A percentile compares a stretch with the other conserved stretches of the same genome.
These are phyloP conservation scores for Brenthis hecate DNA, from an alignment of 2,888 invertebrate genomes.

Conservation along the genomic window DNA sequence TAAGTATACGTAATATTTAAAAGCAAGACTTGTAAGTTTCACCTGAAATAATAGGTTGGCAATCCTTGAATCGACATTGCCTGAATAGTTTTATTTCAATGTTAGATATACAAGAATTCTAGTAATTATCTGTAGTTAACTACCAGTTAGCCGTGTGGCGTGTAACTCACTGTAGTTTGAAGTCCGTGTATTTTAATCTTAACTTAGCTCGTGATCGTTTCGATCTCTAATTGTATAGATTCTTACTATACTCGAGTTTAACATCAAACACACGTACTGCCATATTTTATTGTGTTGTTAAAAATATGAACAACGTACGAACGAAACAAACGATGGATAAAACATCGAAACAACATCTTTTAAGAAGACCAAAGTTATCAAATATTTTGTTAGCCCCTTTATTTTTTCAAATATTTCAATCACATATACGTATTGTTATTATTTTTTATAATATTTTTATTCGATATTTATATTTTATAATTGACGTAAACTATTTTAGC, in stretches of 20 bases:
- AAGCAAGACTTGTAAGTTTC: neutral
- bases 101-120: neutral
- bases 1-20: neutral
- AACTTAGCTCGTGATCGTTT: slow-evolving; percentile 20
- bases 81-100: slow-evolving; percentile 4
- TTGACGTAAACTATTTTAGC: slow-evolving; percentile 31
- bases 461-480: slow-evolving; percentile 5
- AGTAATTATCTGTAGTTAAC: neutral
- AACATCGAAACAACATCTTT: slow-evolving; percentile 27
- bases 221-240: slow-evolving; percentile 37
- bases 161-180: neutral
- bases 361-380: slow-evolving; percentile 48
- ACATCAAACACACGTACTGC: slow-evolving; percentile 58
- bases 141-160: slow-evolving; percentile 1
- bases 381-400: slow-evolving; percentile 28
- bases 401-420: slow-evolving; percentile 6
- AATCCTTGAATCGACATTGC: neutral
- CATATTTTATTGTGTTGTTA: slow-evolving; percentile 70
- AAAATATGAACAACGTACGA: slow-evolving; percentile 65
- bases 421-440: slow-evolving; percentile 14
- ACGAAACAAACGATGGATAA: slow-evolving; percentile 41
- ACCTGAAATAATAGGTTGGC: neutral
- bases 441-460: slow-evolving; percentile 15
- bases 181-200: slow-evolving; percentile 12
- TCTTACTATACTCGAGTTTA: slow-evolving; percentile 30